Percentiles rank a stretch among this genome's conserved stretches.
phyloP scores from a whole-genome alignment of 1,140 invertebrate genomes.

The Aphelinus atriplicis region DNA sequence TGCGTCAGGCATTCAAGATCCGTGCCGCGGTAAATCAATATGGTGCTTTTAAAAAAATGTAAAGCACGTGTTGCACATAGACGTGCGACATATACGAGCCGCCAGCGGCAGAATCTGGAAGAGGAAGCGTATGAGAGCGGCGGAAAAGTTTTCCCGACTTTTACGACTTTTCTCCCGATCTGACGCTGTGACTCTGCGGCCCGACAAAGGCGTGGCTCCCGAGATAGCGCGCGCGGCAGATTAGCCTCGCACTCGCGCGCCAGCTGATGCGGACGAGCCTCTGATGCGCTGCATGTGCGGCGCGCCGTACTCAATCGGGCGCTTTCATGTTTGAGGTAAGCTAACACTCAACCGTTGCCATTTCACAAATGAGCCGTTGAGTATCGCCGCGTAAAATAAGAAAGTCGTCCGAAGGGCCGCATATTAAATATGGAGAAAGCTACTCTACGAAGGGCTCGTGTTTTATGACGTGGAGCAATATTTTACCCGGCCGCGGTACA shows the following conservation, averaged over 20 bases:
- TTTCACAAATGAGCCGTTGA: slow-evolving; percentile 17
- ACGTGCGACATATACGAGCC: neutral
- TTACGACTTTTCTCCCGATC: slow-evolving; percentile 10
- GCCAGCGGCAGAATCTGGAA: too few relatives aligned
- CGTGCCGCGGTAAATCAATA: slow-evolving; percentile 27
- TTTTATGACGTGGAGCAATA: too few relatives aligned
- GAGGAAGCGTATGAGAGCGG: neutral
- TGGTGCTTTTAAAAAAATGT: slow-evolving; percentile 15
- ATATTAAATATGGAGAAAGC: too few relatives aligned
- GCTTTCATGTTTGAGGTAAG: neutral
- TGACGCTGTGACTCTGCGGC: neutral
- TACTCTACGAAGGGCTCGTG: too few relatives aligned
- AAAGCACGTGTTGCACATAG: slow-evolving; percentile 12
- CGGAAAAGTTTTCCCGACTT: neutral
- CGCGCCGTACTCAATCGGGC: neutral
- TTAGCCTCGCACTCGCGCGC: too few relatives aligned
- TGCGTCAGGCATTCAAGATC: slow-evolving; percentile 13
- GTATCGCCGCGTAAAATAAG: neutral
- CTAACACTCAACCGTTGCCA: neutral
- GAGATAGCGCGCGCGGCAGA: slow-evolving; percentile 18
- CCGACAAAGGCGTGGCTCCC: slow-evolving; percentile 7
- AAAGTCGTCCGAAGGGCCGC: too few relatives aligned
- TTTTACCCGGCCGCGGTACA: too few relatives aligned
- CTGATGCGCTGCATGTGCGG: too few relatives aligned
- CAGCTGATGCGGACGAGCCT: too few relatives aligned